These are phyloP conservation scores for Orussus abietinus DNA, from an alignment of 1,140 invertebrate genomes.

Conservation along the genomic window DNA sequence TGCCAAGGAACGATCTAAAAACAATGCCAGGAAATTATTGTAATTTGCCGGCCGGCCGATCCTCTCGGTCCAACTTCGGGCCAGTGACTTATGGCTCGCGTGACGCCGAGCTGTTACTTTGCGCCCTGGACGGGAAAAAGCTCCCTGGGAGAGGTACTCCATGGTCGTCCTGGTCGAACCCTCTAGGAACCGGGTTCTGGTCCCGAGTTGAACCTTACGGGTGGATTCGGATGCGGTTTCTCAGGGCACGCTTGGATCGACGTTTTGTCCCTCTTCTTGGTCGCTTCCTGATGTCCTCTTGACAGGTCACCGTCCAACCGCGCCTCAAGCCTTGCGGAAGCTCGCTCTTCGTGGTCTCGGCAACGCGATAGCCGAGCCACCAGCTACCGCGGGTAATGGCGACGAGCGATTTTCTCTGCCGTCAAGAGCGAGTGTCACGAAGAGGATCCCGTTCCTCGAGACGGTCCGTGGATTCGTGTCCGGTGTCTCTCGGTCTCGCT, in stretches of 20 bases:
- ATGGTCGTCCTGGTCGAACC: too few species aligned
- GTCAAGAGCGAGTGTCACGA: conserved; percentile 22
- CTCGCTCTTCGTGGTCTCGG: conserved; percentile 5
- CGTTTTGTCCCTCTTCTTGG: too few species aligned
- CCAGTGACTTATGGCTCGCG: background rate
- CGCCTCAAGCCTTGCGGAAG: conserved; percentile 2
- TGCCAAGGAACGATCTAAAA: too few species aligned
- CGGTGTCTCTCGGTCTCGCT: conserved; percentile 30
- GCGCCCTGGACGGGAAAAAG: too few species aligned
- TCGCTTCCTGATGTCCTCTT: too few species aligned
- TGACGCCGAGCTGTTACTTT: background rate
- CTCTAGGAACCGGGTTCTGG: too few species aligned
- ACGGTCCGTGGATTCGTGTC: conserved; percentile 32
- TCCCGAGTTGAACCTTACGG: too few species aligned
- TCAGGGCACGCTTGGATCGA: too few species aligned
- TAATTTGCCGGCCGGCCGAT: background rate
- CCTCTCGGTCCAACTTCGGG: background rate
- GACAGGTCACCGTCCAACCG: too few species aligned
- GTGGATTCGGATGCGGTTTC: too few species aligned
- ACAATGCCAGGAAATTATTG: background rate
- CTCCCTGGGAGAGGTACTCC: too few species aligned
- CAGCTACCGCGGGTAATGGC: conserved; percentile 23
- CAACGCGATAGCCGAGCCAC: conserved; percentile 8
- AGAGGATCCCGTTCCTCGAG: conserved; percentile 22
- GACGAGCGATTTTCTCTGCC: conserved; percentile 26